A percentile compares a stretch with the other conserved stretches of the same genome.
These are phyloP conservation scores for Neofelis nebulosa DNA, from an alignment of 2,113 vertebrate species.

Conservation along the genomic window DNA sequence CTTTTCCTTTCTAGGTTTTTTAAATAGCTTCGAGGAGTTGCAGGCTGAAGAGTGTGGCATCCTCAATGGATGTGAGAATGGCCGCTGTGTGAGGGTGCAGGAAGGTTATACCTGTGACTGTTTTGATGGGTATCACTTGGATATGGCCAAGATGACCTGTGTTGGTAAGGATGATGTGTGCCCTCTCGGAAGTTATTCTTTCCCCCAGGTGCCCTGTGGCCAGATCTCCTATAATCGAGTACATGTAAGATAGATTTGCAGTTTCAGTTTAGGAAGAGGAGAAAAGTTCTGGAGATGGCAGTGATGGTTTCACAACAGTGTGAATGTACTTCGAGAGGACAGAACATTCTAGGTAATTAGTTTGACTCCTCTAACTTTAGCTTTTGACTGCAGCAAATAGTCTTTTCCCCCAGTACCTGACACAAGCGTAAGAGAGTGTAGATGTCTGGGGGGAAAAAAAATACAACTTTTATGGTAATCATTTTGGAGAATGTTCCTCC, in stretches of 20 bases:
- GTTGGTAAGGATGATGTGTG: slow-evolving; percentile 87
- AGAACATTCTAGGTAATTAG: not conserved
- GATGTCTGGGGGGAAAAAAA: not conserved
- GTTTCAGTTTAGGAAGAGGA: not conserved
- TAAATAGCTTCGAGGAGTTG: slow-evolving; percentile 93
- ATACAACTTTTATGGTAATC: not conserved
- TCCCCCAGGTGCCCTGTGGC: not conserved
- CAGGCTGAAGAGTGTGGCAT: slow-evolving; percentile 97
- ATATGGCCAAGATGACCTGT: slow-evolving; percentile 96
- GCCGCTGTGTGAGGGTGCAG: slow-evolving; percentile 96
- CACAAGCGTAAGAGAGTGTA: not conserved
- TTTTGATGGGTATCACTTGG: slow-evolving; percentile 96
- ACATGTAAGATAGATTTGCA: not conserved
- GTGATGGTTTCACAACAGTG: rapidly evolving
- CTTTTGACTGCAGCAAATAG: not conserved
- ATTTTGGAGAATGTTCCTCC: not conserved
- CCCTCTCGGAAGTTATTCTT: not conserved
- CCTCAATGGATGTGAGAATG: slow-evolving; percentile 97
- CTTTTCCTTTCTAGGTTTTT: slow-evolving; percentile 78
- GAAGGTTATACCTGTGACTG: slow-evolving; percentile 99
- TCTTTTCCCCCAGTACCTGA: not conserved
- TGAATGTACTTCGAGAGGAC: not conserved
- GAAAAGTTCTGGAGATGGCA: not conserved
- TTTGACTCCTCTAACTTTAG: not conserved
- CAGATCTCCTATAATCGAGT: not conserved